Evolutionary conservation across 1,140 invertebrate genomes (phyloP), one percentile per base, ranked within the genome.

Genomic region (Listronotus oregonensis): DNA sequence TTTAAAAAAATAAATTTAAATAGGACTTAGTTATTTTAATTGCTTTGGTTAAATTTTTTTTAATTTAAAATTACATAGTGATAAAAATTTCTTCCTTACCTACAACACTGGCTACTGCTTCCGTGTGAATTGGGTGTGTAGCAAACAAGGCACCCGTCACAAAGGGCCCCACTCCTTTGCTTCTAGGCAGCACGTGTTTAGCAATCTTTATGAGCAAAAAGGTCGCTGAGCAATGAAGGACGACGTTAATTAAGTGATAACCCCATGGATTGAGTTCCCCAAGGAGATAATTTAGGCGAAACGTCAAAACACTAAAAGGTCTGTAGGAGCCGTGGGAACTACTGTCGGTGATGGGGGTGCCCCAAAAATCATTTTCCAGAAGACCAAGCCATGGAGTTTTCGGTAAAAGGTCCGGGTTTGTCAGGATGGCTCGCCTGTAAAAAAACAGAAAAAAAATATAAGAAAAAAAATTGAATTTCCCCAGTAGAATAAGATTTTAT

Each of bases 121-220:
- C 96, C 17, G 93, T 95, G 80, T 99, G 97, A 68, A 99, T 90
- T 11, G 97, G 97, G 82, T 99, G 97, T 0, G 93, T 89, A 40
- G 96, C 94, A 82, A 98, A 99, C 21, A 96, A 83, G 1, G 96
- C 79, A 1, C 95, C 92, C 0, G 95, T 87, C 14, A 94, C 82
- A 52, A 89, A 85, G 11, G 90, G 85, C 8, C 89, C 85, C 75
- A 89, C 81, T 60, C 83, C 83, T 69, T 80, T 82, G 57, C 83
- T 80, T 56, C 82, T 81, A 51, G 88, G 84, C 39, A 90, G 79
- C 11, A 90, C 78, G 39, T 85, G 83, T 49, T 86, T 82, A 9
- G 89, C 89, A 12, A 90, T 84, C 43, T 84, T 83, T 40, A 93
- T 90, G 40, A 95, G 90, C 31, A 96, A 83, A 6, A 85, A 86